Conservation (phyloP, 2,797 vertebrate species). For the Atherinosoma microstoma region DNA sequence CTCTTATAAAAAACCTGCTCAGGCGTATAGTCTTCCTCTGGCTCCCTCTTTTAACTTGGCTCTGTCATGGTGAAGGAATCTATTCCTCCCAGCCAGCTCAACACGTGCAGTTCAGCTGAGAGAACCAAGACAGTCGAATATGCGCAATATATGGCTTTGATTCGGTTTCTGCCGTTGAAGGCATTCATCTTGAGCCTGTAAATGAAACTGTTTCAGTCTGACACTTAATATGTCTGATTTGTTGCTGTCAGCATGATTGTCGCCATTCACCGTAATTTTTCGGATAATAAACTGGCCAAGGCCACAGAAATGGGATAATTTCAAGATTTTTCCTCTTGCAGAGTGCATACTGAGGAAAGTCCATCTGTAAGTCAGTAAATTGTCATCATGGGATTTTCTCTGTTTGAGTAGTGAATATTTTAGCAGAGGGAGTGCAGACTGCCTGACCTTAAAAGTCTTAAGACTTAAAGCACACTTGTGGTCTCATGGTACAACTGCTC, state of each 20-base stretch:
- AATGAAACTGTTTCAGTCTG: conserved; percentile 38
- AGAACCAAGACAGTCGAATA: conserved; percentile 30
- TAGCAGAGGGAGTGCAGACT: conserved; percentile 23
- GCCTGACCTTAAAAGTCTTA: conserved; percentile 30
- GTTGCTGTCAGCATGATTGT: conserved; percentile 17
- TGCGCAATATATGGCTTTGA: conserved; percentile 28
- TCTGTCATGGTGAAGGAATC: conserved; percentile 75
- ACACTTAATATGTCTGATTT: conserved; percentile 19
- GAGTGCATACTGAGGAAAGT: conserved; percentile 9
- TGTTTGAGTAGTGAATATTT: conserved; percentile 33
- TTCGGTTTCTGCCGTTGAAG: conserved; percentile 24
- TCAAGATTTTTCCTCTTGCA: conserved; percentile 7
- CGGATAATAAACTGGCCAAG: conserved; percentile 1
- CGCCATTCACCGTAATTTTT: neutral
- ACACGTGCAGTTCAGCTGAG: conserved; percentile 77
- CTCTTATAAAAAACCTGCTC: conserved; percentile 24
- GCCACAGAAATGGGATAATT: conserved; percentile 8
- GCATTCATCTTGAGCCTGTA: conserved; percentile 12
- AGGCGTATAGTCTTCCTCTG: conserved; percentile 25
- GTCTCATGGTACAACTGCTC: conserved; percentile 50
- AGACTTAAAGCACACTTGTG: conserved; percentile 32
- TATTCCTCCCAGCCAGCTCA: conserved; percentile 54
- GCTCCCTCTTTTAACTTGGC: conserved; percentile 51
- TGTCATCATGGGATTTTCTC: conserved; percentile 35
- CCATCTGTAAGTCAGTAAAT: conserved; percentile 26